phyloP scores from a whole-genome alignment of 2,113 vertebrate genomes.

The Platanista minor region DNA sequence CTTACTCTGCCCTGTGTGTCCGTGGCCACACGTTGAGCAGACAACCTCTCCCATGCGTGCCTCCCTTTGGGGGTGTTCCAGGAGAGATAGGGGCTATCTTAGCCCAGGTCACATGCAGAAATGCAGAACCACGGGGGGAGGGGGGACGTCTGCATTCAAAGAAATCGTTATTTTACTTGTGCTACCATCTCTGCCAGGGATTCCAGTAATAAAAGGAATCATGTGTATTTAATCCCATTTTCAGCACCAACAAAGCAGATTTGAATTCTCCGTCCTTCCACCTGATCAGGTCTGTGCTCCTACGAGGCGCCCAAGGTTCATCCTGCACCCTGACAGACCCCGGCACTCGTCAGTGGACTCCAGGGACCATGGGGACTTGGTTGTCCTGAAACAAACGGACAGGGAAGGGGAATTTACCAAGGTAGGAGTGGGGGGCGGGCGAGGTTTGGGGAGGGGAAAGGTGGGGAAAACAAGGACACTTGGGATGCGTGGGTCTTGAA shows the following conservation, averaged over 20 bases:
- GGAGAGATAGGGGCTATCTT: background rate
- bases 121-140: accelerated
- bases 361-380: background rate
- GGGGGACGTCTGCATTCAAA: too few relatives aligned
- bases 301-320: background rate
- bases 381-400: background rate
- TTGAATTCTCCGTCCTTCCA: background rate
- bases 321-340: background rate
- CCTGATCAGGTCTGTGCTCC: accelerated
- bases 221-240: background rate
- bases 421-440: accelerated
- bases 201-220: accelerated
- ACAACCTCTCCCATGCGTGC: accelerated
- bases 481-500: background rate
- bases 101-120: background rate
- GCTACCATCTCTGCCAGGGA: accelerated
- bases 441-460: accelerated
- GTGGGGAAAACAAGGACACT: accelerated
- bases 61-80: background rate
- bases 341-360: accelerated
- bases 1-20: accelerated
- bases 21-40: accelerated
- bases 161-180: accelerated
- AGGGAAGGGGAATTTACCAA: background rate
- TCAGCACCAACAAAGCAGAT: background rate